Evolutionary conservation across 1,140 invertebrate species (phyloP), one percentile per base, ranked within the genome.

Genomic region (Scylla paramamosain): DNA sequence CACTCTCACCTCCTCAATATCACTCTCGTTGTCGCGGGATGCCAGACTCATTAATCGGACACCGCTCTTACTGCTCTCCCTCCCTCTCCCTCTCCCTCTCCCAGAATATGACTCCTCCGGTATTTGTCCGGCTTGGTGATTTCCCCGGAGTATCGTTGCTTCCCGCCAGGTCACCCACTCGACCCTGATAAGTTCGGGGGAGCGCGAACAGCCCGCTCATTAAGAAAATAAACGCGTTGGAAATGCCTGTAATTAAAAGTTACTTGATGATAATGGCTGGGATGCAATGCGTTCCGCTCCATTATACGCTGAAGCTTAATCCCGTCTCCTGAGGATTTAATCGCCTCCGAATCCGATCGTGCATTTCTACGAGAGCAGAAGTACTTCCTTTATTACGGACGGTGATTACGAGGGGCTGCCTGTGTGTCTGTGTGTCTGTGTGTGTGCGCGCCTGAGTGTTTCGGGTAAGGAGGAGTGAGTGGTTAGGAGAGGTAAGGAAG

Each of bases 211-310:
- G 94, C 29, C 93, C 90, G 94, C 94, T 95, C 94, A 95, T 95
- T 95, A 95, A 95, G 90, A 91, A 95, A 95, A 95, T 95, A 95
- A 95, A 95, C 94, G 94, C 94, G 77, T 83, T 67, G 89, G 94
- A 95, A 95, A 95, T 95, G 94, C 94, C 94, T 95, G 94, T 95
- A 95, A 95, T 95, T 95, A 95, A 95, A 95, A 95, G 94, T 95
- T 95, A 95, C 94, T 95, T 95, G 94, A 95, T 95, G 94, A 95
- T 95, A 95, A 95, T 95, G 94, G 94, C 83, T 45, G 94, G 86
- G 94, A 95, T 95, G 88, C 90, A 90, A 95, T 95, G 94, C 94
- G 89, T 95, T 95, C 84, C 90, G 83, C 94, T 83, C 94, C 91
- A 95, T 95, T 95, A 95, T 95, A 91, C 94, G 89, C n/a, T 87